Conservation (phyloP, 2,888 invertebrate genomes). For the Lycia hirtaria region DNA sequence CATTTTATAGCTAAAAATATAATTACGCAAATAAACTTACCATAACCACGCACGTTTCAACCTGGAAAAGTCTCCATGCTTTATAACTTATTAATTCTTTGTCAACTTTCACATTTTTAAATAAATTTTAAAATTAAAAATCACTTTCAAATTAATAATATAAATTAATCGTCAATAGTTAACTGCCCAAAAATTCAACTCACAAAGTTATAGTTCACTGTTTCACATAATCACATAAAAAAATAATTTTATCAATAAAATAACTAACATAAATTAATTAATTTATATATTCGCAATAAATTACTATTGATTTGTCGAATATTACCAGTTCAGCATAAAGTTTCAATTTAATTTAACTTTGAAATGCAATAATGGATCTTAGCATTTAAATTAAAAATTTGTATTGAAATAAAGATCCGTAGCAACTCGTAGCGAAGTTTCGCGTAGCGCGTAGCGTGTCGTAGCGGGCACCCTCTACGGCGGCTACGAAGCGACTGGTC, state of each 20-base stretch:
- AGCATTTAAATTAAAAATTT: background rate
- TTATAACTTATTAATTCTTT: background rate
- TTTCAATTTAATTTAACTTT: background rate
- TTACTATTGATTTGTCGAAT: background rate
- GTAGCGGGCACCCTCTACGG: constrained; percentile 58
- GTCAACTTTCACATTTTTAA: constrained; percentile 1
- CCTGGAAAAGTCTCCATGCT: constrained; percentile 16
- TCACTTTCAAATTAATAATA: background rate
- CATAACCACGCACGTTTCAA: constrained; percentile 26
- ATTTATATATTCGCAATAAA: background rate
- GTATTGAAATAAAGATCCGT: background rate
- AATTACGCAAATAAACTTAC: constrained; percentile 31
- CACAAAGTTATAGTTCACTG: too few species aligned
- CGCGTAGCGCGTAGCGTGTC: constrained; percentile 46
- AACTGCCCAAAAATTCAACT: background rate
- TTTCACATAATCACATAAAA: too few species aligned
- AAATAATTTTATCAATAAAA: too few species aligned
- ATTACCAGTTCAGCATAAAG: background rate
- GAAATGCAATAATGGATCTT: too few species aligned
- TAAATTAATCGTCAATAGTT: too few species aligned
- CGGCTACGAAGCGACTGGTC: constrained; percentile 51
- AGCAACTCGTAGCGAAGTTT: constrained; percentile 43
- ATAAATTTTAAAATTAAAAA: background rate
- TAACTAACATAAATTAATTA: too few species aligned
- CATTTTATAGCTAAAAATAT: background rate